Base-by-base conservation (phyloP, 2,113 vertebrate genomes). In the Aplodontia rufa region DNA sequence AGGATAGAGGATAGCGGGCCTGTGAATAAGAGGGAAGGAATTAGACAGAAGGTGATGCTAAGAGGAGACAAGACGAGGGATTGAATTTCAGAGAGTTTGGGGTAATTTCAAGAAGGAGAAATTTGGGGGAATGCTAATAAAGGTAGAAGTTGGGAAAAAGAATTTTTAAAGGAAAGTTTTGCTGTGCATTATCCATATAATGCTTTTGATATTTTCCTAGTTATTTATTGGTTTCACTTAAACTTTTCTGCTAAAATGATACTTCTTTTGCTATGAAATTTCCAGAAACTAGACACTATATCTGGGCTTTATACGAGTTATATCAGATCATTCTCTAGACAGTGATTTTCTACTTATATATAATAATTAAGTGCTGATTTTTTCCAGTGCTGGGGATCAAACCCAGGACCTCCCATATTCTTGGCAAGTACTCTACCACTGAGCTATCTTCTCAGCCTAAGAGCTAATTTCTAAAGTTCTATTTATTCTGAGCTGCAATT, bases 401-500 rank as follows among this genome's bases (percentile, higher is more conserved):
- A n/a, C n/a, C n/a, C n/a, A n/a, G n/a, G n/a, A 20, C 37, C 62
- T 45, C 30, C 55, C 12, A 35, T 9, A 68, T 68, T 47, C 30
- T 45, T 13, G 71, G 37, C 47, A 20, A 55, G 35, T 3, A 7
- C 35, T 69, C 30, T 45, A n/a, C 28, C 72, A 53, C 6, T 28
- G 58, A 58, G 47, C 14, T 55, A 30, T 13, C 45, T 22, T 7
- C 22, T 69, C 40, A 55, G 72, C 6, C 22, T 30, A 92, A 71
- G 78, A 66, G 45, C n/a, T 45, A 17, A 69, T 76, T 71, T 93
- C n/a, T 92, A 82, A 86, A 94, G 86, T 11, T 45, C 7, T 28
- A 28, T 75, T 69, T 96, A 47, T 90, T 76, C 81, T 75, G 92
- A 94, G 58, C 37, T 64, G 80, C 13, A 40, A 83, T 72, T 95